Evolutionary conservation across 2,797 vertebrate species (phyloP).

Genomic region (Falco novaeseelandiae): DNA sequence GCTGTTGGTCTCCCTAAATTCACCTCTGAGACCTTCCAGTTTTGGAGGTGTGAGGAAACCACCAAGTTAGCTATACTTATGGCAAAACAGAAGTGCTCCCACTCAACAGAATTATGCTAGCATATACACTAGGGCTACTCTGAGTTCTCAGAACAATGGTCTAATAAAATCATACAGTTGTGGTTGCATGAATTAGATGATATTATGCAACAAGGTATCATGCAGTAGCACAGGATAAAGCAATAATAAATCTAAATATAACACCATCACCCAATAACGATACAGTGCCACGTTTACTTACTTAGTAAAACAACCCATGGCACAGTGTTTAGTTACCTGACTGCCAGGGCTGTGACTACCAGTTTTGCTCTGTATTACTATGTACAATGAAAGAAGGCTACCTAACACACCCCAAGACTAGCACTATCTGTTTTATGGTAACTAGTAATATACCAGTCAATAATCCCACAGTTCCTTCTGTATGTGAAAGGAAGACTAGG

Average conservation of each 20-base stretch:
- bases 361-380: not conserved
- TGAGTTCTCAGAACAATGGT: not conserved
- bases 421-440: not conserved
- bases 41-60: not conserved
- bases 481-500: not conserved
- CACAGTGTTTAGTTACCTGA: not conserved
- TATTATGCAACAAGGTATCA: not conserved
- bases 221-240: conserved; percentile 21
- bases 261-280: not conserved
- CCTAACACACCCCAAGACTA: not conserved
- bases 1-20: not conserved
- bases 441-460: not conserved
- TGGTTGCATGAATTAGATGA: not conserved
- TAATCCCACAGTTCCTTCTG: not conserved
- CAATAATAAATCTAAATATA: conserved; percentile 14
- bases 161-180: not conserved
- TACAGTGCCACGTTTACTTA: conserved; percentile 9
- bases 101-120: not conserved
- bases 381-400: not conserved
- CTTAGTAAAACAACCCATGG: not conserved
- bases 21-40: not conserved
- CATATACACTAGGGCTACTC: not conserved
- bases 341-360: not conserved
- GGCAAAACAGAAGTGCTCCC: not conserved
- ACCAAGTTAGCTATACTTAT: not conserved